Conservation (phyloP, 2,797 vertebrate genomes). For the Enteromius viviparus region DNA sequence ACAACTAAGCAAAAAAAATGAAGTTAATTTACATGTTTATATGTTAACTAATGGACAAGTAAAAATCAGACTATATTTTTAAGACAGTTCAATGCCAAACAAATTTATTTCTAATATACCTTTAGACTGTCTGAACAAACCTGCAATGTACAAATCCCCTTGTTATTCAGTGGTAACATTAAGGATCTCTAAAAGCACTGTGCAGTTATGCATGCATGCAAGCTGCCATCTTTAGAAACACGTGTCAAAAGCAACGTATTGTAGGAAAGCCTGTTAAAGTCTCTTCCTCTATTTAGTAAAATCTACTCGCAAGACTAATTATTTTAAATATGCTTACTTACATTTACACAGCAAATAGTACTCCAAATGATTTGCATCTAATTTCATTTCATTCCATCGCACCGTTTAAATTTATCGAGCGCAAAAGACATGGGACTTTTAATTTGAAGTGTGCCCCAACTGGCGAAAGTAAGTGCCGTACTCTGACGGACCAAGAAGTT, state of each 20-base stretch:
- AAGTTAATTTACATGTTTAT: background rate
- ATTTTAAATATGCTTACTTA: background rate
- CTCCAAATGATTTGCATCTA: background rate
- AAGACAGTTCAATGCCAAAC: background rate
- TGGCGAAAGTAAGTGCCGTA: conserved; percentile 15
- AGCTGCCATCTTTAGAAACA: conserved; percentile 49
- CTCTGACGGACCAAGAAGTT: conserved; percentile 31
- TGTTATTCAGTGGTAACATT: background rate
- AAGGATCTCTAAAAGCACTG: background rate
- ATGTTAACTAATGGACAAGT: background rate
- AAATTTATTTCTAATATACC: background rate
- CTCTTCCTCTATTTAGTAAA: background rate
- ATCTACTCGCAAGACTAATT: background rate
- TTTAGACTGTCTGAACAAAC: background rate
- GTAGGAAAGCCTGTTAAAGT: background rate
- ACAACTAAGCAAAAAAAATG: background rate
- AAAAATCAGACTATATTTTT: background rate
- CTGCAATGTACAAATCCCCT: background rate
- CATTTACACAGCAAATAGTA: background rate
- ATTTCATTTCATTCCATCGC: background rate
- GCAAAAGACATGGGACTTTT: conserved; percentile 1
- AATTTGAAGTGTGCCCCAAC: conserved; percentile 33
- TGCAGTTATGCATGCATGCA: conserved; percentile 12
- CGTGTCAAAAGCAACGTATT: conserved; percentile 39
- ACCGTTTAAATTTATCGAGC: background rate